Evolutionary conservation across 2,888 invertebrate species (phyloP).

Genomic region (Heliconius erato): DNA sequence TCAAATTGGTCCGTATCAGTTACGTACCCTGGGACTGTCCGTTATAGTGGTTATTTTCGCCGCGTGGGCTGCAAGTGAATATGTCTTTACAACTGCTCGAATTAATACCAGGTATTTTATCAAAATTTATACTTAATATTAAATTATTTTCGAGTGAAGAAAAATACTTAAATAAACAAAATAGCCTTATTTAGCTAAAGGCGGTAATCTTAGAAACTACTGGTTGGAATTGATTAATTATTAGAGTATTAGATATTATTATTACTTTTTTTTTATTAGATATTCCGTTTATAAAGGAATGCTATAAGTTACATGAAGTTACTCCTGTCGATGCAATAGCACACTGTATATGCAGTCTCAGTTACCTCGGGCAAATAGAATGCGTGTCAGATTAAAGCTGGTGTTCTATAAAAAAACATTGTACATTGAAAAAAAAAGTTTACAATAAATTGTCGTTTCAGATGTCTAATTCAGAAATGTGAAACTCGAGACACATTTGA

Average conservation of each 20-base stretch:
- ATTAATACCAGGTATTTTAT: conserved; percentile 68
- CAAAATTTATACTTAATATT: background rate
- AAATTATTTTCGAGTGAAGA: too few relatives aligned
- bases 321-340: background rate
- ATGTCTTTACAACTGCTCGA: conserved; percentile 74
- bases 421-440: background rate
- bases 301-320: background rate
- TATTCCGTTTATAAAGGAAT: background rate
- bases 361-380: background rate
- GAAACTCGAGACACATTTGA: conserved; percentile 58
- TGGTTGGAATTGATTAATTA: background rate
- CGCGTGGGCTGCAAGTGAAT: conserved; percentile 70
- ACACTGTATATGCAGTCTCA: too few relatives aligned
- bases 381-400: background rate
- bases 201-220: background rate
- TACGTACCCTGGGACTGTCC: conserved; percentile 60
- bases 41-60: conserved; percentile 65
- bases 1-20: conserved; percentile 73
- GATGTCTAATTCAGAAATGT: conserved; percentile 70
- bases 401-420: background rate
- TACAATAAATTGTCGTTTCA: conserved; percentile 43
- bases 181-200: background rate
- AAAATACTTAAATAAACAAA: too few relatives aligned
- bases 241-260: background rate
- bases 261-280: background rate